Base-by-base conservation (phyloP, 2,113 vertebrate species). In the Desmodus rotundus region DNA sequence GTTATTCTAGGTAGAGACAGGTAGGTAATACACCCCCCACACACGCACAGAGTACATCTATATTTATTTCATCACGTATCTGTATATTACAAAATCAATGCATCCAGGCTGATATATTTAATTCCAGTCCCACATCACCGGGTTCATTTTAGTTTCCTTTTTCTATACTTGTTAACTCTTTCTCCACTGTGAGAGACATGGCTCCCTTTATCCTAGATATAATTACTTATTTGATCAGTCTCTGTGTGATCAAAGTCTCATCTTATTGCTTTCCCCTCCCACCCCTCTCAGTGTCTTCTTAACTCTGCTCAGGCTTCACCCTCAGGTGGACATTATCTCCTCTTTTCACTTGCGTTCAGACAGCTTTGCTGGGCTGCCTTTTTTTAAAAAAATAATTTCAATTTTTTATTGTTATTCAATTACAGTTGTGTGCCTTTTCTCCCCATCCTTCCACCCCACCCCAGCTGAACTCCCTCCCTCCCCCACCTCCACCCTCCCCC, bases 291-390 rank as follows among this genome's bases (percentile, higher is more conserved):
- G 26, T 33, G 4, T 41, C 68, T 78, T 56, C 16, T 45, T 72
- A 52, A 45, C 1, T 22, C 61, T 84, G 1, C 20, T 65, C 12
- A 81, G 45, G 12, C 20, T 77, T 70, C 1, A 6, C 56, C 26
- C 31, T 43, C 2, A 13, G 1, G 8, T 12, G 36, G 4, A 28
- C 16, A 9, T 3, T 12, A 45, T 5, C 9, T 8, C 0, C n/a
- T 54, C 28, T 76, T 26, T 41, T 67, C 2, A 5, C 1, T 5
- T 36, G 77, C 28, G n/a, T 22, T 67, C 61, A 38, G 70, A 76
- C 4, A 17, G 26, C 4, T n/a, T 12, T 54, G 28, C 28, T 33
- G 50, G 63, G 43, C 43, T 43, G 43, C 43, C 43, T 4, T 43
- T 43, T 43, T 43, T n/a, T n/a, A n/a, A n/a, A n/a, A n/a, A n/a